Conservation (phyloP, 2,888 invertebrate genomes). For the Drosophila macrospina region DNA sequence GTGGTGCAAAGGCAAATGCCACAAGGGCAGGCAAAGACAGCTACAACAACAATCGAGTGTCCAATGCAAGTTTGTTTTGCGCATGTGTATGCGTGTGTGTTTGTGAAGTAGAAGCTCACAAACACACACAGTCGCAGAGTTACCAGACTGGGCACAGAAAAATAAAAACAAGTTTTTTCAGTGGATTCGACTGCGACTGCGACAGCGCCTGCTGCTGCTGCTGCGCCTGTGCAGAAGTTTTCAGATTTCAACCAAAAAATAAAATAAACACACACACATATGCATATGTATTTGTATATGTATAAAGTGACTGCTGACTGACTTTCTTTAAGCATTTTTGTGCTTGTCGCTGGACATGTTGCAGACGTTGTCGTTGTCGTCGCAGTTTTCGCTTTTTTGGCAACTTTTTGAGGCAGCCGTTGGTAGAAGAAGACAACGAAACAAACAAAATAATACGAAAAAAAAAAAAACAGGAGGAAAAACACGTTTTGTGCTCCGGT, state of each 20-base stretch:
- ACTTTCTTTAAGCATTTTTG: conserved; percentile 72
- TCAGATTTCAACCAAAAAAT: conserved; percentile 54
- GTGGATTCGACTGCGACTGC: conserved; percentile 16
- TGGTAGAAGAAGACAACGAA: conserved; percentile 1
- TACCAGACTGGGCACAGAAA: conserved; percentile 37
- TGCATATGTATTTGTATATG: conserved; percentile 6
- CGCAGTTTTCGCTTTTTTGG: conserved; percentile 65
- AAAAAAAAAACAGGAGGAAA: conserved; percentile 7
- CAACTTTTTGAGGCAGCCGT: conserved; percentile 41
- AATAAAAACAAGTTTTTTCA: conserved; percentile 56
- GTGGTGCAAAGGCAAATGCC: conserved; percentile 24
- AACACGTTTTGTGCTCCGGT: conserved; percentile 55
- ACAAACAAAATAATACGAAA: neutral
- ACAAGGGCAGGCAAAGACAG: conserved; percentile 52
- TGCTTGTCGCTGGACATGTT: conserved; percentile 48
- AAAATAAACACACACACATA: neutral
- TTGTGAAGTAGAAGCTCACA: conserved; percentile 40
- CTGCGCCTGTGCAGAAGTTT: conserved; percentile 71
- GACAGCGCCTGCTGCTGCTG: conserved; percentile 38
- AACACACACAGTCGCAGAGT: conserved; percentile 18
- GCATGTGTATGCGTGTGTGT: conserved; percentile 15
- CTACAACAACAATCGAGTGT: conserved; percentile 21
- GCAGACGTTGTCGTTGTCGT: conserved; percentile 34
- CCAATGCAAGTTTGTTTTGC: conserved; percentile 39
- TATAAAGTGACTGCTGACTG: conserved; percentile 54